These are phyloP conservation scores for Myrmecobius fasciatus DNA, from an alignment of 2,113 vertebrate species.

Conservation along the genomic window DNA sequence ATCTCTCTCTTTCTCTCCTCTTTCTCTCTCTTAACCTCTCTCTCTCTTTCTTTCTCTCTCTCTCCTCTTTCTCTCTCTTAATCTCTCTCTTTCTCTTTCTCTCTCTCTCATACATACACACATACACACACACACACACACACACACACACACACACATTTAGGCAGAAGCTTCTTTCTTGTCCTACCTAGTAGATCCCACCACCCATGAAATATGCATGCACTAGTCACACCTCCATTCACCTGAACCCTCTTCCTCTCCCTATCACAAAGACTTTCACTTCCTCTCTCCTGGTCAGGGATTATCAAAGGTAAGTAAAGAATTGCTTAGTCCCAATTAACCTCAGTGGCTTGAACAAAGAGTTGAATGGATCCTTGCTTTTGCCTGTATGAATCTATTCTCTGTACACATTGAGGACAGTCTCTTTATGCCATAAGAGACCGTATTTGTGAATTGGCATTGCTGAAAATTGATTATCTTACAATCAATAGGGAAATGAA, in stretches of 20 bases:
- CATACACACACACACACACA: background rate
- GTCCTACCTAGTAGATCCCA: background rate
- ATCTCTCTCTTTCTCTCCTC: too few relatives aligned
- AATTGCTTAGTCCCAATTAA: background rate
- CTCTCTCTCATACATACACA: background rate
- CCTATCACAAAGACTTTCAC: background rate
- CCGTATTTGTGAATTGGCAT: background rate
- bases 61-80: too few relatives aligned
- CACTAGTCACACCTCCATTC: background rate
- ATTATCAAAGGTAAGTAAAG: background rate
- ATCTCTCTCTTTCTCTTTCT: too few relatives aligned
- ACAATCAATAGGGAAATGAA: background rate
- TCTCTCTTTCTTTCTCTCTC: too few relatives aligned
- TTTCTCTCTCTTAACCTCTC: too few relatives aligned
- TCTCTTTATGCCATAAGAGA: background rate
- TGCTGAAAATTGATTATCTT: background rate
- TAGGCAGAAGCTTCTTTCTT: background rate
- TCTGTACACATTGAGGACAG: too few relatives aligned
- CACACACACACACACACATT: background rate
- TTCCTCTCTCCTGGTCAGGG: background rate
- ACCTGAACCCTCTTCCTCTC: background rate
- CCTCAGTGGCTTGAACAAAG: background rate
- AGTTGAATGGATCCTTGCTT: background rate
- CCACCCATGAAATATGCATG: background rate
- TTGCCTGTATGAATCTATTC: background rate